Conservation (phyloP, 2,797 vertebrate genomes). For the Bovichtus diacanthus region DNA sequence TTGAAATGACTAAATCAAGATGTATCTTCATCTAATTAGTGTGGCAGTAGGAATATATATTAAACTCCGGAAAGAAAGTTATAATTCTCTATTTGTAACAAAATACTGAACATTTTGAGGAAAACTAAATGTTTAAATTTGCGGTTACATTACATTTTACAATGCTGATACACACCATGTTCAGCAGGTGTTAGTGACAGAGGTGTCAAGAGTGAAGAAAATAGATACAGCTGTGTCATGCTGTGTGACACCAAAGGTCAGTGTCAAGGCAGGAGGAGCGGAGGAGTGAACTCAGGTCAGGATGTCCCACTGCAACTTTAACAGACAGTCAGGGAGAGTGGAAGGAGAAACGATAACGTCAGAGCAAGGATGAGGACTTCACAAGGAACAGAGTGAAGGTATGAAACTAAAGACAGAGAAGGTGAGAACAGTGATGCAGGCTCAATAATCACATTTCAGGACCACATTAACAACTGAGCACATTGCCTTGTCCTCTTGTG, state of each 20-base stretch:
- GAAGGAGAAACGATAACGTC: conserved; percentile 5
- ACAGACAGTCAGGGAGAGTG: conserved; percentile 13
- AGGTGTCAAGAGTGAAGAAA: too few relatives aligned
- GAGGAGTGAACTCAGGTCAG: conserved; percentile 16
- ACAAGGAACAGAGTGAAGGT: background rate
- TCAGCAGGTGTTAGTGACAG: too few relatives aligned
- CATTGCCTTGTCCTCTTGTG: background rate
- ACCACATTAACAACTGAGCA: background rate
- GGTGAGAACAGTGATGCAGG: background rate
- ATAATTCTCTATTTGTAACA: background rate
- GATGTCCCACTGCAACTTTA: conserved; percentile 26
- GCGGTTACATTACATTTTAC: too few relatives aligned
- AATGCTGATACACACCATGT: too few relatives aligned
- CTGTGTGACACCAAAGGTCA: background rate
- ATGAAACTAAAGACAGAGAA: conserved; percentile 2
- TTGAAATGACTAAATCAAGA: too few relatives aligned
- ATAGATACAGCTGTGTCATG: too few relatives aligned
- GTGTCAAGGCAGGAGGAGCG: conserved; percentile 5
- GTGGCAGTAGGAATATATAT: background rate
- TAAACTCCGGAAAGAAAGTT: too few relatives aligned
- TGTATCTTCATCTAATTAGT: background rate
- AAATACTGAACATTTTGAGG: background rate
- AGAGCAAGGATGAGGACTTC: conserved; percentile 5
- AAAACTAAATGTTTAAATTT: too few relatives aligned
- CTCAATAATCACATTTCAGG: background rate